A percentile compares a stretch with the other conserved stretches of the same genome.
Conservation (phyloP, 2,113 vertebrate genomes). For the Dicentrarchus labrax region DNA sequence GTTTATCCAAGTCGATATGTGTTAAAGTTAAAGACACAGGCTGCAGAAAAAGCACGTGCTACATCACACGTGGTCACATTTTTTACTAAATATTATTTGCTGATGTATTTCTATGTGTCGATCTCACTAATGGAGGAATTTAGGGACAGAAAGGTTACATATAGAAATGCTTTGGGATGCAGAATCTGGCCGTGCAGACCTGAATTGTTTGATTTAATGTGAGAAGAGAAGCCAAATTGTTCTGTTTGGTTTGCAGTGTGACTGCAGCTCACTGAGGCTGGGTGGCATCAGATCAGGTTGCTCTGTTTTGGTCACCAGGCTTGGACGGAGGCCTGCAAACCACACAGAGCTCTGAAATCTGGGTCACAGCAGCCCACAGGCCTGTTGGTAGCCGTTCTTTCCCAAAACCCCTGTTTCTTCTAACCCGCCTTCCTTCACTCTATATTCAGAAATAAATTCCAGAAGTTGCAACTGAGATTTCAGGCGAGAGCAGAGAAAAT, state of each 20-base stretch:
- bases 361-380: slow-evolving; percentile 66
- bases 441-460: slow-evolving; percentile 10
- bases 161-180: background rate
- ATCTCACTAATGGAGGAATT: background rate
- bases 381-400: slow-evolving; percentile 23
- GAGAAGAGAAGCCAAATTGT: background rate
- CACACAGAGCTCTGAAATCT: slow-evolving; percentile 57
- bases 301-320: slow-evolving; percentile 33
- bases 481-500: slow-evolving; percentile 17
- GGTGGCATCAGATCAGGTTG: slow-evolving; percentile 23
- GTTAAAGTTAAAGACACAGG: background rate
- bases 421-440: slow-evolving; percentile 10
- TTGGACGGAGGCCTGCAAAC: slow-evolving; percentile 36
- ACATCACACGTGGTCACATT: too few relatives aligned
- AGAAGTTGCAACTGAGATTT: slow-evolving; percentile 28
- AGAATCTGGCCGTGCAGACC: background rate
- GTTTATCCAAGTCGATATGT: background rate
- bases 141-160: background rate
- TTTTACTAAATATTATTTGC: background rate
- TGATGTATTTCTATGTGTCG: background rate
- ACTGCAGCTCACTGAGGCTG: background rate
- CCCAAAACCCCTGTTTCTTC: slow-evolving; percentile 14
- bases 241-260: background rate
- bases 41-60: background rate
- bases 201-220: slow-evolving; percentile 16